Conservation (phyloP, 2,888 invertebrate genomes). For the Neoscelio sp. region DNA sequence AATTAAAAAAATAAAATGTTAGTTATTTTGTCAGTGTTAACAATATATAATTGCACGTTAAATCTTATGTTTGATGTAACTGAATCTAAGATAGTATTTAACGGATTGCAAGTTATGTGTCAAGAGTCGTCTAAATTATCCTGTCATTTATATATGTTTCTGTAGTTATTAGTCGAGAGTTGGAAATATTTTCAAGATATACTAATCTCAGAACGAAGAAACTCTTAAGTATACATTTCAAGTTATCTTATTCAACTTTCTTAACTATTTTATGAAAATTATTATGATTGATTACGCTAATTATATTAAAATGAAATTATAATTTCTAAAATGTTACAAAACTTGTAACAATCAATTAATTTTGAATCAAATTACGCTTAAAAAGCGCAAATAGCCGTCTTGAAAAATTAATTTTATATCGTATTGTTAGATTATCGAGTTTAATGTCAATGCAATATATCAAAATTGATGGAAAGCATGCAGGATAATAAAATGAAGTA, state of each 20-base stretch:
- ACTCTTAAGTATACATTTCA: no score
- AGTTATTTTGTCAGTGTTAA: no score
- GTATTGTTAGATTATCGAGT: constrained; percentile 28
- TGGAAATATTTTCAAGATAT: background rate
- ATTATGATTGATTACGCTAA: background rate
- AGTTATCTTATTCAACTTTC: no score
- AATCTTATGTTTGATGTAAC: background rate
- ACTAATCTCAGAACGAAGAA: no score
- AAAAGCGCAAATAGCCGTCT: constrained; percentile 1
- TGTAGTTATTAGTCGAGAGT: background rate
- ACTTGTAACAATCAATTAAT: no score
- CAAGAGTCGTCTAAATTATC: constrained; percentile 25
- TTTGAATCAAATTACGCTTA: background rate
- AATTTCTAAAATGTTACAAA: no score
- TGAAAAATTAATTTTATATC: constrained; percentile 41
- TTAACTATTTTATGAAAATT: no score
- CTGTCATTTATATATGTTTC: constrained; percentile 3
- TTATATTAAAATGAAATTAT: no score
- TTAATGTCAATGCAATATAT: constrained; percentile 47
- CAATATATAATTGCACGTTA: no score
- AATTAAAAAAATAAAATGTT: no score
- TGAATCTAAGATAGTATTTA: constrained; percentile 2
- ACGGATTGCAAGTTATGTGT: constrained; percentile 6
- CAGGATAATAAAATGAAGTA: constrained; percentile 29
- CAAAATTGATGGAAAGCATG: constrained; percentile 42